Conservation (phyloP, 1,140 invertebrate genomes). For the Trachelipus rathkii region DNA sequence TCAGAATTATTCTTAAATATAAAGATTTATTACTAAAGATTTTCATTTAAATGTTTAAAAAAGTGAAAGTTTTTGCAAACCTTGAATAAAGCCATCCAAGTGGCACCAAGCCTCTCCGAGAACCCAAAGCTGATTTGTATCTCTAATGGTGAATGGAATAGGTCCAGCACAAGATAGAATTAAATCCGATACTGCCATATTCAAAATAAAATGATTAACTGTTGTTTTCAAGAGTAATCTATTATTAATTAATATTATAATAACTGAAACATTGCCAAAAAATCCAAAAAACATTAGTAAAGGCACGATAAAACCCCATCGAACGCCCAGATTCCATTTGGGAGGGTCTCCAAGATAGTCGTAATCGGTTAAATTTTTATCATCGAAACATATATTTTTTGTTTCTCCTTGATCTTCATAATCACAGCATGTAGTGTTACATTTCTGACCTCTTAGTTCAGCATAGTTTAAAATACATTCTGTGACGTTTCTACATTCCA, state of each 20-base stretch:
- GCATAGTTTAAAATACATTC: too few species aligned
- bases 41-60: too few species aligned
- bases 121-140: neutral
- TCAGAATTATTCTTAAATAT: too few species aligned
- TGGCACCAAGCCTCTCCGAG: neutral
- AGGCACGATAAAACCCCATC: neutral
- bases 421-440: neutral
- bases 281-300: neutral
- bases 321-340: neutral
- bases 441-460: neutral
- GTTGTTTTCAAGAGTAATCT: neutral
- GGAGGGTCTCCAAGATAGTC: neutral
- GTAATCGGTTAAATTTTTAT: neutral
- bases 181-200: neutral
- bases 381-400: neutral
- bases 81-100: constrained; percentile 4
- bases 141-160: neutral
- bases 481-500: too few species aligned
- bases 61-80: neutral
- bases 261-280: neutral
- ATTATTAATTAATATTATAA: neutral
- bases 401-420: neutral
- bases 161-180: neutral
- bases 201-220: neutral
- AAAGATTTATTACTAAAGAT: too few species aligned